Evolutionary conservation across 53 echinoderm and acorn worm genomes (phyloP), one percentile per base, ranked within the genome.

Genomic region (Zoroaster sp.): DNA sequence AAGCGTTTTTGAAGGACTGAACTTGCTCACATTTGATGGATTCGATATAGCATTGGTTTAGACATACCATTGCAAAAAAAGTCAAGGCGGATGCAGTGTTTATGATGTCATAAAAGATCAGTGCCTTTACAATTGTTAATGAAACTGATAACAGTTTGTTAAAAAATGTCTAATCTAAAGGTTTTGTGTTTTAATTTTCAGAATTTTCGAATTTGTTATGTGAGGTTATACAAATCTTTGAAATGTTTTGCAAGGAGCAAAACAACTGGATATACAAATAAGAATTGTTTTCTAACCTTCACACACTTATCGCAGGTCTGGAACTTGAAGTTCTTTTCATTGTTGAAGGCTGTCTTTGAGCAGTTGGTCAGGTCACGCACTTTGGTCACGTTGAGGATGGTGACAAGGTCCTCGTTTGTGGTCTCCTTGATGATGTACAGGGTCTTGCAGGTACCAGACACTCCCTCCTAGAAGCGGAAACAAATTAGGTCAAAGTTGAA

Each of bases 331-430:
- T 47, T 44, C 32, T 59, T 25, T 25, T 75, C 42, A 17, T 67
- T 47, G 76, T 77, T 83, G 36, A 73, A 66, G 36, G 86, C 85
- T 12, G 74, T 52, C 49, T 83, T 69, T 70, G 83, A 12, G 75
- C 93, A 93, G 76, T 93, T 93, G 86, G 49, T 89, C 77, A 93
- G 45, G 53, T 93, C 86, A 15, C 51, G 66, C 42, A 89, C 85
- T 77, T 92, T 93, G 86, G 93, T 93, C 30, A 93, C 44, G 42
- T 93, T 93, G 77, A 93, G 34, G 46, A 85, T 71, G 47, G 51
- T 75, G 33, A 83, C 70, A 5, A 89, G 71, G 78, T 89, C 89
- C 51, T 88, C 75, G 63, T 75, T 89, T 37, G 21, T 67, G 13
- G 38, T 69, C 86, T 89, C 89, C 45, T 65, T 31, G 21, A 93